phyloP scores from a whole-genome alignment of 23 tunicate genomes.

The Ascidia mentula region DNA sequence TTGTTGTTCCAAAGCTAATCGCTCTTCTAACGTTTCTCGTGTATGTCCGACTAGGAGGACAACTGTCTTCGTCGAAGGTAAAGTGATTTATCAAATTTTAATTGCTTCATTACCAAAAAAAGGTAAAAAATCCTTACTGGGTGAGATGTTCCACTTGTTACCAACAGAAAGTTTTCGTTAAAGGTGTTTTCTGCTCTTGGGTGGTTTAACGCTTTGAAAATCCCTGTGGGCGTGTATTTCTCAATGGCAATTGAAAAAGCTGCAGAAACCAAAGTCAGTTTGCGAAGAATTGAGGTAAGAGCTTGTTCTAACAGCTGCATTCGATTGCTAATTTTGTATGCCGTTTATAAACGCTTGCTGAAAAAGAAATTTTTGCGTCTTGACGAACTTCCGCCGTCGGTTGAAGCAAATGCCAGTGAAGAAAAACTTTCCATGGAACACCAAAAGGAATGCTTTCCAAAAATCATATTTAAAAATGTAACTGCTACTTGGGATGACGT shows the following conservation, averaged over 20 bases:
- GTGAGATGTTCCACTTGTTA: too few relatives aligned
- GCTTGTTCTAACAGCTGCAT: too few relatives aligned
- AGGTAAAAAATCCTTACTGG: too few relatives aligned
- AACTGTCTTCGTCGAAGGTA: slow-evolving; percentile 45
- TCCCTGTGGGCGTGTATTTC: slow-evolving; percentile 51
- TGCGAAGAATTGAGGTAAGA: slow-evolving; percentile 53
- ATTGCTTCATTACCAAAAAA: too few relatives aligned
- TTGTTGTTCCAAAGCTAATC: slow-evolving; percentile 21
- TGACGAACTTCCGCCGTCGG: too few relatives aligned
- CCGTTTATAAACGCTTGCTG: not conserved
- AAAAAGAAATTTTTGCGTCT: not conserved
- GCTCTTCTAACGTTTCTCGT: slow-evolving; percentile 35
- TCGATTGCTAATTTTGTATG: not conserved
- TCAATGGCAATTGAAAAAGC: slow-evolving; percentile 58
- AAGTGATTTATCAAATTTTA: too few relatives aligned
- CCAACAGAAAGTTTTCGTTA: too few relatives aligned
- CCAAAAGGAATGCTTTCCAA: not conserved
- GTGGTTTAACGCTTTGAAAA: slow-evolving; percentile 43
- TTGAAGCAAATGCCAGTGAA: too few relatives aligned
- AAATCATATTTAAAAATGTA: not conserved
- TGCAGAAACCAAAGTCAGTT: slow-evolving; percentile 44
- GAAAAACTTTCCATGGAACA: not conserved
- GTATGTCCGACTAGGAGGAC: slow-evolving; percentile 34
- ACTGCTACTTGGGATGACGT: not conserved
- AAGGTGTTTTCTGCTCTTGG: slow-evolving; percentile 75